Percentiles rank a stretch among this genome's conserved stretches.
Evolutionary conservation across 1,140 invertebrate genomes (phyloP).

Genomic region (Hermatobates lingyangjiaoensis): DNA sequence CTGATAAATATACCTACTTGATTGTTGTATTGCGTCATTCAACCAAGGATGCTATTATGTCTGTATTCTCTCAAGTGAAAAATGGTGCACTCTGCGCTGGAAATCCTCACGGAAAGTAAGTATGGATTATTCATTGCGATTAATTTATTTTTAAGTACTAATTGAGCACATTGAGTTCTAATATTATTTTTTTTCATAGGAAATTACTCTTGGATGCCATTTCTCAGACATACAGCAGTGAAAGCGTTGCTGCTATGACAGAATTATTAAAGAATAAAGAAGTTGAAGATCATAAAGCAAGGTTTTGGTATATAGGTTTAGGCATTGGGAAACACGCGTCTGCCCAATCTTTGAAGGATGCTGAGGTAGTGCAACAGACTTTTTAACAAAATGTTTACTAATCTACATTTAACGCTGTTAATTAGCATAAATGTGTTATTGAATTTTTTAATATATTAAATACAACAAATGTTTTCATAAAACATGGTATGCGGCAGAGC

Average conservation of each 20-base stretch:
- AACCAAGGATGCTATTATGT: not conserved
- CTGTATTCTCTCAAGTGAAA: not conserved
- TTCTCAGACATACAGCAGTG: slow-evolving; percentile 51
- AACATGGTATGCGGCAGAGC: no score
- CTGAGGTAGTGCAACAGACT: slow-evolving; percentile 29
- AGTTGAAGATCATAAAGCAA: slow-evolving; percentile 36
- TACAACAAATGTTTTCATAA: no score
- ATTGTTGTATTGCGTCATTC: not conserved
- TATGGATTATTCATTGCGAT: not conserved
- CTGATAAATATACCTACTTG: not conserved
- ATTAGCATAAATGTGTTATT: no score
- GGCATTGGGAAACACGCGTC: slow-evolving; percentile 53
- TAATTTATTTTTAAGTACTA: not conserved
- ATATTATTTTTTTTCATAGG: slow-evolving; percentile 22
- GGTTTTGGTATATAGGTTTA: slow-evolving; percentile 41
- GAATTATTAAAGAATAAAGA: slow-evolving; percentile 47
- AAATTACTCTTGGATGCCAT: slow-evolving; percentile 57
- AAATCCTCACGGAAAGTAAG: not conserved
- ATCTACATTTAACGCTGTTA: no score
- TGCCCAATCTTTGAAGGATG: slow-evolving; percentile 42
- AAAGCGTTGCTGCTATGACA: slow-evolving; percentile 50
- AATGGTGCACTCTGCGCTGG: not conserved
- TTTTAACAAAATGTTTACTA: no score
- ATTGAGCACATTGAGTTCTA: not conserved
- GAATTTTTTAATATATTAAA: not conserved